Base-by-base conservation (phyloP, 53 echinoderm and acorn worm genomes). In the Arbacia lixula region DNA sequence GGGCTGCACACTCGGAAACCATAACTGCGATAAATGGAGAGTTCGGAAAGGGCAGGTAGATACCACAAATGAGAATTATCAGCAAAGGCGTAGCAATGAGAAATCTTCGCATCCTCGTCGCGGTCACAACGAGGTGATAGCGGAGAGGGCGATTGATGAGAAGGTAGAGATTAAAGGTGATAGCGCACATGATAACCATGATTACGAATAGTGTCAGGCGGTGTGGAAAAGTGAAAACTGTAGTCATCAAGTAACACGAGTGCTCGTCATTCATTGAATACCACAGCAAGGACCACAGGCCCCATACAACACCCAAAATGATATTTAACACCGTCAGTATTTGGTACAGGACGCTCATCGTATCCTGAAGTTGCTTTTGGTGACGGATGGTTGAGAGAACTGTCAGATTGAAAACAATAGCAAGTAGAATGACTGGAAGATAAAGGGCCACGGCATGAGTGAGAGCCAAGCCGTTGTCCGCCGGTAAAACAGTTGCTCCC, bases 111-210 rank as follows among this genome's bases (percentile, higher is more conserved):
- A 46, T 46, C 49, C 49, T 46, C 14, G 8, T 46, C 49, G 49
- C 8, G 8, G 49, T 10, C 49, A 8, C 49, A 46, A 46, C 14
- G 49, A 46, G 8, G 49, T 46, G 8, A 10, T 46, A 46, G 49
- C 8, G 49, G 49, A 8, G 14, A 46, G n/a, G n/a, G n/a, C n/a
- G n/a, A n/a, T n/a, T n/a, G n/a, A n/a, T n/a, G 31, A 62, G 17
- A 34, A 62, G 63, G 17, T 62, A 62, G 5, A 62, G 63, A 20
- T 62, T 62, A 31, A 62, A 34, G 34, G 31, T 62, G 63, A 62
- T 62, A 34, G 33, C 34, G 2, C 31, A 62, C 31, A 32, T 31
- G 6, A 31, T 32, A 3, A 34, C 63, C 63, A 62, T 62, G 25
- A 31, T 62, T 2, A 31, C 31, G 33, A 62, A 32, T 14, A 62